Percentiles rank a stretch among this genome's conserved stretches.
Conservation (phyloP, 1,140 invertebrate genomes). For the Bombus fervidus region DNA sequence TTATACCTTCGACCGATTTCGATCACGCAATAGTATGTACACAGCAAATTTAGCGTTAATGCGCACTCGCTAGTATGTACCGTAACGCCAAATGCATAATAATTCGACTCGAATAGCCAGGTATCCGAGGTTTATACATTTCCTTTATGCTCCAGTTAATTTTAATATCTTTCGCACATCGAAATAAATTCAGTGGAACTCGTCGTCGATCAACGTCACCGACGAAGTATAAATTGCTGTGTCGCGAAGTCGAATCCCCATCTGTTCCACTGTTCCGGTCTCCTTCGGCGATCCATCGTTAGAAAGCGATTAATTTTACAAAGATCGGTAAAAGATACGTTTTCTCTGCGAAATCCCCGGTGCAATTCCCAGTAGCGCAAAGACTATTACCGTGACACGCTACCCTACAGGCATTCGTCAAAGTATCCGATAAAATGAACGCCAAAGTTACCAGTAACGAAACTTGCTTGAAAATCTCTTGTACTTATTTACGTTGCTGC, state of each 20-base stretch:
- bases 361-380: slow-evolving; percentile 22
- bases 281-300: slow-evolving; percentile 3
- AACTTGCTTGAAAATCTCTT: not conserved
- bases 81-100: not conserved
- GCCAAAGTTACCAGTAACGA: not conserved
- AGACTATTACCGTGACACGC: slow-evolving; percentile 12
- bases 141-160: not conserved
- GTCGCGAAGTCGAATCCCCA: not conserved
- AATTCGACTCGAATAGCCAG: not conserved
- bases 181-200: not conserved
- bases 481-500: not conserved
- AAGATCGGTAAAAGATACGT: not conserved
- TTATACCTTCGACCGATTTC: slow-evolving; percentile 11
- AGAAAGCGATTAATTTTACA: slow-evolving; percentile 25
- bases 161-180: not conserved
- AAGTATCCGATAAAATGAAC: slow-evolving; percentile 11
- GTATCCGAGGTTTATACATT: not conserved
- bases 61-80: not conserved
- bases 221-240: not conserved
- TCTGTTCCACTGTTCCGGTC: not conserved
- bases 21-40: not conserved
- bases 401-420: not conserved
- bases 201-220: not conserved
- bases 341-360: not conserved
- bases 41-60: slow-evolving; percentile 37